phyloP scores from a whole-genome alignment of 1,140 invertebrate genomes.

The Drosophila truncata region DNA sequence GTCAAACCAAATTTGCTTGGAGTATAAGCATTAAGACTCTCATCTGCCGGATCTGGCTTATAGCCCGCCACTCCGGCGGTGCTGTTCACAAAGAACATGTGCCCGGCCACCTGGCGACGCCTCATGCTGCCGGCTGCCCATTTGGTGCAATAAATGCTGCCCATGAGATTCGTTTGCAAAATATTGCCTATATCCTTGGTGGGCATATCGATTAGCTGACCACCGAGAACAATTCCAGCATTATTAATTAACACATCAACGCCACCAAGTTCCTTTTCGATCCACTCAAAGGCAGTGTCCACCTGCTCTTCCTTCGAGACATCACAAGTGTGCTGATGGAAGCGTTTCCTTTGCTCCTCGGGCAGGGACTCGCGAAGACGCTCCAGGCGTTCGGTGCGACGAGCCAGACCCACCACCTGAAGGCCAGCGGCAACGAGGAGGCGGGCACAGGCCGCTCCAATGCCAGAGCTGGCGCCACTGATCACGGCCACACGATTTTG shows the following conservation, averaged over 20 bases:
- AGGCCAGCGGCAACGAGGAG: conserved; percentile 87
- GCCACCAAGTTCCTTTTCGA: conserved; percentile 88
- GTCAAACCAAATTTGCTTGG: conserved; percentile 90
- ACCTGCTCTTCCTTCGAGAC: conserved; percentile 89
- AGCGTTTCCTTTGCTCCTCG: conserved; percentile 61
- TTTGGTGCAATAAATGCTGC: conserved; percentile 88
- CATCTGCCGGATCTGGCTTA: conserved; percentile 70
- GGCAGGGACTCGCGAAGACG: conserved; percentile 66
- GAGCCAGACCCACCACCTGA: conserved; percentile 86
- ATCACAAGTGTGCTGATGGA: conserved; percentile 88
- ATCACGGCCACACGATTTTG: conserved; percentile 88
- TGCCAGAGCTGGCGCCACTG: conserved; percentile 89
- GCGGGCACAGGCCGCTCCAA: conserved; percentile 86
- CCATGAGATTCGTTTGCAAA: conserved; percentile 90
- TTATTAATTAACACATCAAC: conserved; percentile 91
- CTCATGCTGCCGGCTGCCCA: conserved; percentile 90
- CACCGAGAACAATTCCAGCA: conserved; percentile 87
- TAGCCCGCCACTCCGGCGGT: conserved; percentile 86
- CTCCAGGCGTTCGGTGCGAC: conserved; percentile 72
- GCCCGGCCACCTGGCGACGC: conserved; percentile 88
- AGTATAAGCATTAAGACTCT: conserved; percentile 87
- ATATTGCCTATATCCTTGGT: conserved; percentile 85
- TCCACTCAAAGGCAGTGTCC: conserved; percentile 88
- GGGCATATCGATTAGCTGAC: conserved; percentile 82
- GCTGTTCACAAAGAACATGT: conserved; percentile 91